Evolutionary conservation across 1,140 invertebrate genomes (phyloP), one percentile per base, ranked within the genome.

Genomic region (Drosophila asahinai): DNA sequence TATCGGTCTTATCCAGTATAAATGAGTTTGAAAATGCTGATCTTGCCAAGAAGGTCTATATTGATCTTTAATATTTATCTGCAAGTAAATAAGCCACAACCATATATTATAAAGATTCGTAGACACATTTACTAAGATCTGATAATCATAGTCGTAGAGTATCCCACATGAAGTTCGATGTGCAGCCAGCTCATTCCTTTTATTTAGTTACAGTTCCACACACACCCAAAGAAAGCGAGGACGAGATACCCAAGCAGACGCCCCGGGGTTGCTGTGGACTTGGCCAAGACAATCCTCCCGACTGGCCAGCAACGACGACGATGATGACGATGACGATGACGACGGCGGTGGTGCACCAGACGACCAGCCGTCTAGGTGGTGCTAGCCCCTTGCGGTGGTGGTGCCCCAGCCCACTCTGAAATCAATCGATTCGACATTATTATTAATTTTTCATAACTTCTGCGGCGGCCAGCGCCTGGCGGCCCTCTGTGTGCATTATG

Each of bases 401-500:
- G 43, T 45, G 17, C 48, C 65, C 65, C 70, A 61, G 58, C 66
- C 58, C 81, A 59, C 75, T 73, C 86, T 90, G 86, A 92, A 92
- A 92, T 92, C 91, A 92, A 92, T 92, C 91, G 91, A 92, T 92
- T 92, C 91, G 91, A 92, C 91, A 92, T 92, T 92, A 92, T 92
- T 92, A 92, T 92, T 92, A 92, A 92, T 92, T 92, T 92, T 92
- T 92, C 91, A 92, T 92, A 92, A 92, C 91, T 92, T 92, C 91
- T 92, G 91, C 90, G 81, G 90, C 86, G 80, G 82, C 86, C 77
- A 72, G 73, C 77, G 71, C 77, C 83, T 84, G 70, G 68, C 83
- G 64, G 77, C 78, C 82, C 91, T 73, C 66, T 86, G 79, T 91
- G 86, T 87, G 87, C 83, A 91, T 83, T 91, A 91, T 86, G 87